Evolutionary conservation across 2,888 invertebrate genomes (phyloP).

Genomic region (Clitarchus hookeri): DNA sequence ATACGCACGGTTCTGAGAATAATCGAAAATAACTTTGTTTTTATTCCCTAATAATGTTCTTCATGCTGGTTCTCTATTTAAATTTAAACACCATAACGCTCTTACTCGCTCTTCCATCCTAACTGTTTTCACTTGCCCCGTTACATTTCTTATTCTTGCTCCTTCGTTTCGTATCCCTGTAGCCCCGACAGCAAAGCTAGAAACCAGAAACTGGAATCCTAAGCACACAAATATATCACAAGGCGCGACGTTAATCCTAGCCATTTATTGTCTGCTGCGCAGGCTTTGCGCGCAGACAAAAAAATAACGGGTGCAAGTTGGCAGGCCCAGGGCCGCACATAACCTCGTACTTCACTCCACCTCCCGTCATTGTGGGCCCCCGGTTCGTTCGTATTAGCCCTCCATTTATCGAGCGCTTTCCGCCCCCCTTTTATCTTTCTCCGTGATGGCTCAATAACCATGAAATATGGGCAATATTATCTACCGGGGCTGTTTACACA

Average conservation of each 20-base stretch:
- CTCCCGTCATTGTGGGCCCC: not conserved
- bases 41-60: no score
- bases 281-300: not conserved
- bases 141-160: not conserved
- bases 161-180: not conserved
- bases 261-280: not conserved
- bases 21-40: no score
- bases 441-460: slow-evolving; percentile 1
- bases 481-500: slow-evolving; percentile 6
- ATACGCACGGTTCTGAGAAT: no score
- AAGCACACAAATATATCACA: slow-evolving; percentile 14
- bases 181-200: not conserved
- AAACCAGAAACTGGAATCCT: not conserved
- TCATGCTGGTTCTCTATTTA: no score
- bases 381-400: not conserved
- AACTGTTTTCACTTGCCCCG: not conserved
- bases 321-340: not conserved
- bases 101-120: no score
- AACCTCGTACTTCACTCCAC: not conserved
- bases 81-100: no score
- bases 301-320: not conserved
- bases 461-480: slow-evolving; percentile 2
- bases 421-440: not conserved
- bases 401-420: not conserved
- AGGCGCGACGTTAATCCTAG: slow-evolving; percentile 9